Evolutionary conservation across 35 echinoderm and acorn worm species (phyloP).

Genomic region (Diadema setosum): DNA sequence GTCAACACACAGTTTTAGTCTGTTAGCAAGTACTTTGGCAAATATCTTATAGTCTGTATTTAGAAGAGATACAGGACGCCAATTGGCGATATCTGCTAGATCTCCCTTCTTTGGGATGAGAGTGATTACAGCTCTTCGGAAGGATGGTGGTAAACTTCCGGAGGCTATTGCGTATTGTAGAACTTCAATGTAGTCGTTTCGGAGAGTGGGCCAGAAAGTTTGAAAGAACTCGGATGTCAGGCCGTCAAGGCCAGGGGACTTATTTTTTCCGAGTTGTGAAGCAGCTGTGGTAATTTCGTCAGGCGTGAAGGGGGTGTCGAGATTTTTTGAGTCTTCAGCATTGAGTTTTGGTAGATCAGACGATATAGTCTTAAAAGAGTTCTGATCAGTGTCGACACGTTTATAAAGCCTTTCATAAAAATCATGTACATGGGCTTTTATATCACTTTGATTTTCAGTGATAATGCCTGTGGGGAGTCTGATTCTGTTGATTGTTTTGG

Average conservation of each 20-base stretch:
- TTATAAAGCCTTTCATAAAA: neutral
- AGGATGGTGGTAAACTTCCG: neutral
- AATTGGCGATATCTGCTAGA: conserved; percentile 16
- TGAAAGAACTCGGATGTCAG: no score
- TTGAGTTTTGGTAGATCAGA: neutral
- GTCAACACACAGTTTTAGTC: no score
- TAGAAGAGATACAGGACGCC: conserved; percentile 16
- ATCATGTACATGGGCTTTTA: neutral
- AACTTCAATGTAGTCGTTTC: no score
- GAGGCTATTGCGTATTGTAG: neutral
- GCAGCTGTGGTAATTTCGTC: neutral
- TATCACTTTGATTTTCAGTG: neutral
- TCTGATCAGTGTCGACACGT: neutral
- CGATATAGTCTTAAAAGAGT: neutral
- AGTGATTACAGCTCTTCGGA: conserved; percentile 9
- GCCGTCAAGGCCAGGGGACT: neutral
- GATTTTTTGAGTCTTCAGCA: no score
- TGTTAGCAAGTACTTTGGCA: no score
- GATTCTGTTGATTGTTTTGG: neutral
- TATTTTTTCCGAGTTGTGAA: neutral
- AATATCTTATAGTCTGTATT: no score
- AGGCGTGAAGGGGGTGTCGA: neutral
- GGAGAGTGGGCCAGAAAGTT: no score
- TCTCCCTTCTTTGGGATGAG: conserved; percentile 26
- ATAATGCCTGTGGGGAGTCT: neutral